These are phyloP conservation scores for Protonibea diacanthus DNA, from an alignment of 2,797 vertebrate species.

Conservation along the genomic window DNA sequence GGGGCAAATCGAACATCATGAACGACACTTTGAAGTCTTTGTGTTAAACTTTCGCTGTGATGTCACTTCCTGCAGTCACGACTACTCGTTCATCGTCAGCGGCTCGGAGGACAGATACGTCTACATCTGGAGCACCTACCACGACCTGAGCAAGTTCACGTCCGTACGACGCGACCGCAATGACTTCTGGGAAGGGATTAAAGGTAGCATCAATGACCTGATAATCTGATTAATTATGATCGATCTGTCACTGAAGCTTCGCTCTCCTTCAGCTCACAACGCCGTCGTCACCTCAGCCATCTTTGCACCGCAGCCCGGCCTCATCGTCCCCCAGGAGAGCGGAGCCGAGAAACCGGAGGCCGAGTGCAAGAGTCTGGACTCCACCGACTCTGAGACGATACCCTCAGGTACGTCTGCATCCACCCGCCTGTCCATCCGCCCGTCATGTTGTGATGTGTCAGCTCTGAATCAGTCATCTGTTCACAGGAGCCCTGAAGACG, in stretches of 20 bases:
- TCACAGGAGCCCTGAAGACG: slow-evolving; percentile 93
- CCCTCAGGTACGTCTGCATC: slow-evolving; percentile 87
- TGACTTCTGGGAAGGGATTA: slow-evolving; percentile 99
- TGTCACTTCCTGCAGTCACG: slow-evolving; percentile 86
- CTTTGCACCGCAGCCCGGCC: slow-evolving; percentile 95
- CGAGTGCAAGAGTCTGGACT: slow-evolving; percentile 88
- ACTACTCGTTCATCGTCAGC: slow-evolving; percentile 98
- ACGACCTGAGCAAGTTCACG: slow-evolving; percentile 98
- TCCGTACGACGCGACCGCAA: slow-evolving; percentile 98
- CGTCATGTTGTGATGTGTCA: not conserved
- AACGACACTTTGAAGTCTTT: too few species aligned
- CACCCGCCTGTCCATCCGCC: too few species aligned
- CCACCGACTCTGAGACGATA: slow-evolving; percentile 89
- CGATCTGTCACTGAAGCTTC: not conserved
- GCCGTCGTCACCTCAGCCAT: slow-evolving; percentile 98
- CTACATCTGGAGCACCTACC: slow-evolving; percentile 99
- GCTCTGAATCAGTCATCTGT: slow-evolving; percentile 39
- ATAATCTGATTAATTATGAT: not conserved
- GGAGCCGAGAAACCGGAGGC: slow-evolving; percentile 91
- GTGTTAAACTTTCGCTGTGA: too few species aligned
- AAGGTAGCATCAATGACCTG: slow-evolving; percentile 85
- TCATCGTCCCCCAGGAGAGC: slow-evolving; percentile 92
- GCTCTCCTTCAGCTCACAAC: slow-evolving; percentile 90
- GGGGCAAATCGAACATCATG: too few species aligned
- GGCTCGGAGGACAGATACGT: slow-evolving; percentile 99